Evolutionary conservation across 2,113 vertebrate genomes (phyloP).

Genomic region (Turnix velox): DNA sequence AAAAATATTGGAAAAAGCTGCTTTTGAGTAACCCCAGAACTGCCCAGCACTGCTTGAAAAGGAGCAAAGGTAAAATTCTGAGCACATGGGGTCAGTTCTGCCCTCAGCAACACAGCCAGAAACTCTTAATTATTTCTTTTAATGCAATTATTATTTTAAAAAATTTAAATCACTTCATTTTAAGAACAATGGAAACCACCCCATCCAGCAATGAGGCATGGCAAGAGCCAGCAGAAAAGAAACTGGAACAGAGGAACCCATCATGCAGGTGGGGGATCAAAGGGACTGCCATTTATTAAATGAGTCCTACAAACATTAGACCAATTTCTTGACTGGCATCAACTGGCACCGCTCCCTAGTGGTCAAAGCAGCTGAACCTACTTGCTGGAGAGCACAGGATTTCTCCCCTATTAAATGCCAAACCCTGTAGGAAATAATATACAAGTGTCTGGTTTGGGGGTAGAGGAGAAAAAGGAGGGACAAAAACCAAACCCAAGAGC

Average conservation of each 20-base stretch:
- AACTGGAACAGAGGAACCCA: not conserved
- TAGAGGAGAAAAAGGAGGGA: not conserved
- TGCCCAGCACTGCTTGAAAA: rapidly evolving
- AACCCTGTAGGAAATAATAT: not conserved
- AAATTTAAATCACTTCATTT: not conserved
- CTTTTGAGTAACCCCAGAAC: not conserved
- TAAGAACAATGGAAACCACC: not conserved
- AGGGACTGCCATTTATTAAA: not conserved
- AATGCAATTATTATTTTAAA: too few relatives aligned
- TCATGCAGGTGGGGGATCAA: not conserved
- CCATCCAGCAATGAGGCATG: not conserved
- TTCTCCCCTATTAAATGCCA: not conserved
- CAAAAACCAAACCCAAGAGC: not conserved
- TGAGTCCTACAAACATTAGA: not conserved
- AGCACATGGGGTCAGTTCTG: not conserved
- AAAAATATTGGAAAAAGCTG: not conserved
- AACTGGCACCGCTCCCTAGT: not conserved
- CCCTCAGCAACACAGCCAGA: not conserved
- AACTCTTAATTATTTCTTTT: not conserved
- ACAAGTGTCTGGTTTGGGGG: not conserved
- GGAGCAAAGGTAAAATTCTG: not conserved
- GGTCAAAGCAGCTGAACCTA: not conserved
- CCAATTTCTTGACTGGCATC: not conserved
- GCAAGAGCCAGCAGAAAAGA: not conserved
- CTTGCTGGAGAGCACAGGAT: not conserved